A percentile compares a stretch with the other conserved stretches of the same genome.
phyloP scores from a whole-genome alignment of 2,797 vertebrate genomes.

The Salarias fasciatus region DNA sequence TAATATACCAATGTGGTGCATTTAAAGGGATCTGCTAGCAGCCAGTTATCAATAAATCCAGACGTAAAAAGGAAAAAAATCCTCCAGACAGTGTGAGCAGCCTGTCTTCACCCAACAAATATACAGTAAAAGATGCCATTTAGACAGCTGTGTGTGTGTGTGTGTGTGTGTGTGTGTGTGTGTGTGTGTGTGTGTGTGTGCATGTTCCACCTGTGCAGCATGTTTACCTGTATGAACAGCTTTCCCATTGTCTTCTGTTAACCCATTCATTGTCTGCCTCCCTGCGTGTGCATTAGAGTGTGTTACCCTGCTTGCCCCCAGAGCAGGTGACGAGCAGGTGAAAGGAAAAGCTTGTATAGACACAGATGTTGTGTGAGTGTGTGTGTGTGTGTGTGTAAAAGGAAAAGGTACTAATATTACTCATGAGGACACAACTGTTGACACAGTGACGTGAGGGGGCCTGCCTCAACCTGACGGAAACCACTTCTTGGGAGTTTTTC shows the following conservation, averaged over 20 bases:
- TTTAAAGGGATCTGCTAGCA: no score
- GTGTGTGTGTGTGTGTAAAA: conserved; percentile 11
- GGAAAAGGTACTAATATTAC: no score
- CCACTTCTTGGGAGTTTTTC: no score
- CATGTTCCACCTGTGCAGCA: conserved; percentile 34
- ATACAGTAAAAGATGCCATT: not conserved
- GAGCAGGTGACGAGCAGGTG: conserved; percentile 77
- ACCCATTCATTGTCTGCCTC: conserved; percentile 60
- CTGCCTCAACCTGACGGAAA: no score
- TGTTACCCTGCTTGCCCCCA: conserved; percentile 25
- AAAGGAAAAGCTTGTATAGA: conserved; percentile 53
- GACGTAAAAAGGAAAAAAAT: no score
- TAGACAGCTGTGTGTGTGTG: conserved; percentile 33
- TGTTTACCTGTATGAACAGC: conserved; percentile 61
- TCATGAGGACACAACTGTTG: no score
- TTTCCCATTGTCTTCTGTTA: conserved; percentile 58
- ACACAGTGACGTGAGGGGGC: no score
- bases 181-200: conserved; percentile 10
- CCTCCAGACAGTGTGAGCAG: no score
- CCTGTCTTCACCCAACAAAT: no score
- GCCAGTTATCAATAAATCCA: no score
- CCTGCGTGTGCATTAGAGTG: conserved; percentile 30
- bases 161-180: conserved; percentile 31
- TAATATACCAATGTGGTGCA: no score
- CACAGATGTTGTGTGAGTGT: conserved; percentile 53